phyloP scores from a whole-genome alignment of 2,888 invertebrate species.

The Drosophila helvetica region DNA sequence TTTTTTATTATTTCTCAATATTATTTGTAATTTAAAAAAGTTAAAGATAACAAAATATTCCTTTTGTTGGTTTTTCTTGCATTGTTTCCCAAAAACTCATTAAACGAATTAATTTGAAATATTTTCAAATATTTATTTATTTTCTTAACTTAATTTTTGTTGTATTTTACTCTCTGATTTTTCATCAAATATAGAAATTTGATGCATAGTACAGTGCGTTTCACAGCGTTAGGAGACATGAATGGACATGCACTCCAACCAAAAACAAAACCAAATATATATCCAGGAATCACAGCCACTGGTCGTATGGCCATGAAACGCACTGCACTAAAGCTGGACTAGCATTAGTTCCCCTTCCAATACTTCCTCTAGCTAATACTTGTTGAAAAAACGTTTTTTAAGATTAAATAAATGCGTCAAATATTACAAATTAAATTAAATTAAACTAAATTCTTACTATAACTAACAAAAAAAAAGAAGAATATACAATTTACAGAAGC shows the following conservation, averaged over 20 bases:
- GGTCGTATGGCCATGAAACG: neutral
- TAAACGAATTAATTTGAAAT: neutral
- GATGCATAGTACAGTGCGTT: neutral
- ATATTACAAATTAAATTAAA: conserved; percentile 4
- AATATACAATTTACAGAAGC: neutral
- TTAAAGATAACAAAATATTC: neutral
- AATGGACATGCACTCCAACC: conserved; percentile 19
- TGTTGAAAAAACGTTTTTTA: neutral
- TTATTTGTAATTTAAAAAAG: neutral
- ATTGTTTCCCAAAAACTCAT: too few species aligned
- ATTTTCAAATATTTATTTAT: neutral
- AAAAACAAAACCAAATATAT: conserved; percentile 18
- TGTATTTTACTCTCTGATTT: neutral
- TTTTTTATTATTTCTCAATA: too few species aligned
- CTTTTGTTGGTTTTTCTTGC: too few species aligned
- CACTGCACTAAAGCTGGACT: neutral
- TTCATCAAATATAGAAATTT: neutral
- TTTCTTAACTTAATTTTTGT: neutral
- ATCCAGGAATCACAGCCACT: neutral
- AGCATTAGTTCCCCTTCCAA: conserved; percentile 1
- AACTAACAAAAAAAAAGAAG: too few species aligned
- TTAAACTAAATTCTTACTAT: too few species aligned
- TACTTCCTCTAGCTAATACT: conserved; percentile 4
- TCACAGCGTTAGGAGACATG: neutral
- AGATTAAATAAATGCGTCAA: conserved; percentile 2